Evolutionary conservation across 2,797 vertebrate genomes (phyloP).

Genomic region (Podargus strigoides): DNA sequence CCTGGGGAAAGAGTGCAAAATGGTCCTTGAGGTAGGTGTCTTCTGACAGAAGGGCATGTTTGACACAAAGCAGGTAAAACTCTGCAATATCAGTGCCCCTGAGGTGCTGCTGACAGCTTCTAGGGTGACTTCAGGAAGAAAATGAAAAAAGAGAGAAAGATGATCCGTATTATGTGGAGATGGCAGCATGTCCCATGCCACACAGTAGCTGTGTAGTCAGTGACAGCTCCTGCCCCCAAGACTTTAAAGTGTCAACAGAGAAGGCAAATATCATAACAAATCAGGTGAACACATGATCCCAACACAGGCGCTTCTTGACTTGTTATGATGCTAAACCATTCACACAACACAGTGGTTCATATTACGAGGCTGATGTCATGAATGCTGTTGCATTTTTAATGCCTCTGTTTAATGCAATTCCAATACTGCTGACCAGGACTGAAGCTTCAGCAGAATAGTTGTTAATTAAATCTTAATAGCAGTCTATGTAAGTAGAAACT

Average conservation of each 20-base stretch:
- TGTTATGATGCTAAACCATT: background rate
- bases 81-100: background rate
- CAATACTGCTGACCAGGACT: conserved; percentile 13
- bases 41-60: background rate
- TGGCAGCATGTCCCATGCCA: background rate
- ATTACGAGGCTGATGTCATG: background rate
- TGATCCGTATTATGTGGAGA: background rate
- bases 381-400: conserved; percentile 38
- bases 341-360: background rate
- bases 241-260: background rate
- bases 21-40: background rate
- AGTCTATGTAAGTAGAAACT: background rate
- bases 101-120: background rate
- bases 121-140: background rate
- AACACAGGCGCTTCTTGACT: background rate
- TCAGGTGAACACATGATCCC: background rate
- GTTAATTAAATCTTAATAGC: conserved; percentile 54
- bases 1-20: conserved; percentile 58
- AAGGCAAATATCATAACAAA: background rate
- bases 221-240: background rate
- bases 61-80: background rate
- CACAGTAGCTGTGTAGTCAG: fast-evolving
- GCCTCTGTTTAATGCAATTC: conserved; percentile 28
- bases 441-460: background rate
- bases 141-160: background rate